phyloP scores from a whole-genome alignment of 2,888 invertebrate species.

The Adelognathus sp. region DNA sequence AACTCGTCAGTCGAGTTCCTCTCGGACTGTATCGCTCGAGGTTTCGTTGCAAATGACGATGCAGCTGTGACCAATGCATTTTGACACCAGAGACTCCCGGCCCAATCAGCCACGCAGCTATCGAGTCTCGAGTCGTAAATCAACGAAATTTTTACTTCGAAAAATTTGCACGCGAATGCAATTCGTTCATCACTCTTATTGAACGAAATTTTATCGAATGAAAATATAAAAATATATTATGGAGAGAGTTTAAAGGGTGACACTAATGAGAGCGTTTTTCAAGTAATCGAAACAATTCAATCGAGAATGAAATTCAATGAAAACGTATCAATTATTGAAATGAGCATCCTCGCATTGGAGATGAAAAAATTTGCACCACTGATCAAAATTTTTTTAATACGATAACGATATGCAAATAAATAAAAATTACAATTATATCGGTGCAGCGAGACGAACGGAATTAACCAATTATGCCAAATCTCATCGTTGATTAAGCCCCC shows the following conservation, averaged over 20 bases:
- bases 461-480: background rate
- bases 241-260: no score
- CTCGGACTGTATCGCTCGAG: background rate
- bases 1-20: slow-evolving; percentile 16
- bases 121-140: background rate
- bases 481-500: background rate
- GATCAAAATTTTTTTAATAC: background rate
- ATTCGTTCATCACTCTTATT: no score
- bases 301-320: no score
- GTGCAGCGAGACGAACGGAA: background rate
- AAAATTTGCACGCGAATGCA: no score
- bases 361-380: no score
- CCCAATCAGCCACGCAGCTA: slow-evolving; percentile 10
- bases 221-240: no score
- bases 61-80: slow-evolving; percentile 27
- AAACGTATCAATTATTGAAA: no score
- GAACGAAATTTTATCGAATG: no score
- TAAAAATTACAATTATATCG: background rate
- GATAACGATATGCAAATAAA: background rate
- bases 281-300: no score
- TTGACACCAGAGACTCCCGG: slow-evolving; percentile 29
- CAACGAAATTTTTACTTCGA: no score
- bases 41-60: slow-evolving; percentile 31
- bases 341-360: no score
- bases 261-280: no score